These are phyloP conservation scores for Pantherophis guttatus DNA, from an alignment of 2,113 vertebrate species.

Conservation along the genomic window DNA sequence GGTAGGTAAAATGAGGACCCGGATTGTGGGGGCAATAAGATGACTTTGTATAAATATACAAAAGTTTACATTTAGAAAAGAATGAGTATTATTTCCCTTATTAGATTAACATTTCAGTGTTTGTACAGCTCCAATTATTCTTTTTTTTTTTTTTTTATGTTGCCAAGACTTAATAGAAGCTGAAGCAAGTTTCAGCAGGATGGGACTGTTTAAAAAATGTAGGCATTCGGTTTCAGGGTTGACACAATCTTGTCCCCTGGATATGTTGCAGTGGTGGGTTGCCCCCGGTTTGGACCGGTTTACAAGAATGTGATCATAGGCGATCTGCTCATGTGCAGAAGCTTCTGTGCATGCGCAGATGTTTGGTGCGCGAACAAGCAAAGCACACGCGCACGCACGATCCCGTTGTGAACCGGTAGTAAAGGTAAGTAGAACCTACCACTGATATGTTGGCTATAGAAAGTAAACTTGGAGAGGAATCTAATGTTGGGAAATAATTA, in stretches of 20 bases:
- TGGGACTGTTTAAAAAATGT: background rate
- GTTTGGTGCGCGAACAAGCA: too few relatives aligned
- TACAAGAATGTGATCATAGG: too few relatives aligned
- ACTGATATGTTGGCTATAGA: background rate
- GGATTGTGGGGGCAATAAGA: too few relatives aligned
- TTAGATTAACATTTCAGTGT: background rate
- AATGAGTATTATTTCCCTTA: background rate
- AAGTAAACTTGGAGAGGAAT: background rate
- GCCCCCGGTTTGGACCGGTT: too few relatives aligned
- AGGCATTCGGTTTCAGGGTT: background rate
- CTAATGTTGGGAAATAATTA: background rate
- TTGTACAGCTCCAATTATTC: background rate
- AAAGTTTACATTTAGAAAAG: background rate
- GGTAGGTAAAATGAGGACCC: too few relatives aligned
- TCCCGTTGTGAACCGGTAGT: too few relatives aligned
- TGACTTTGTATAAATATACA: too few relatives aligned
- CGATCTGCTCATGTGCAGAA: too few relatives aligned
- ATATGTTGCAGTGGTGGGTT: background rate
- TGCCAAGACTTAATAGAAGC: background rate
- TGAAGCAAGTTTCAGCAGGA: background rate
- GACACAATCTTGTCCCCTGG: background rate
- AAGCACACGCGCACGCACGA: too few relatives aligned
- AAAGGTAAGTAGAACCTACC: too few relatives aligned
- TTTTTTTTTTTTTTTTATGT: background rate
- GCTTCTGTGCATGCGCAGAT: too few relatives aligned